phyloP scores from a whole-genome alignment of 92 coral and sea anemone species.

The Zoanthus solanderi region DNA sequence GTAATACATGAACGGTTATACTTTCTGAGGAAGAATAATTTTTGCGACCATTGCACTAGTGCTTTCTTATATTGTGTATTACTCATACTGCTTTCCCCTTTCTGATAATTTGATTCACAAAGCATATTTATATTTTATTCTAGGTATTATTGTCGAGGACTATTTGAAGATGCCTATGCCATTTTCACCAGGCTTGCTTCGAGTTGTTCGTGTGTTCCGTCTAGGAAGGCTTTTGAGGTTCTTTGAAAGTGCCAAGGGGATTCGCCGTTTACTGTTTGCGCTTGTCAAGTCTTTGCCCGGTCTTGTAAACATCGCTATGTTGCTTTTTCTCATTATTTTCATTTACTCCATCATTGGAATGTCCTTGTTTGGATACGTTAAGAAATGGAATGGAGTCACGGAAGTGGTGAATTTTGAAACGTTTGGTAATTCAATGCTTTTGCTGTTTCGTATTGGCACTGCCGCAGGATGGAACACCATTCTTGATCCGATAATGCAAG shows the following conservation, averaged over 20 bases:
- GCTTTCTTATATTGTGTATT: no score
- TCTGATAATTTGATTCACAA: background rate
- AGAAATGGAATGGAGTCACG: conserved; percentile 87
- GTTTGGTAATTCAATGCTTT: conserved; percentile 85
- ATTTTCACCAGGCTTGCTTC: conserved; percentile 96
- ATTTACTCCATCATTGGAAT: conserved; percentile 98
- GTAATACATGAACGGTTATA: no score
- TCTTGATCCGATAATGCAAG: conserved; percentile 93
- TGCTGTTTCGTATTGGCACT: conserved; percentile 95
- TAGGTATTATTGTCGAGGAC: conserved; percentile 87
- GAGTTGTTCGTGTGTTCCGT: conserved; percentile 97
- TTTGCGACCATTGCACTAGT: no score
- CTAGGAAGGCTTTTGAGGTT: conserved; percentile 92
- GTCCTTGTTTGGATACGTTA: conserved; percentile 98
- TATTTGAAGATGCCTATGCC: conserved; percentile 82
- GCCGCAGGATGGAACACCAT: conserved; percentile 99
- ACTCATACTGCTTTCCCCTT: background rate
- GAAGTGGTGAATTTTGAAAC: conserved; percentile 98
- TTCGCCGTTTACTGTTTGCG: conserved; percentile 92
- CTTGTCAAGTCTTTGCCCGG: conserved; percentile 96
- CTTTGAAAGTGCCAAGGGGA: conserved; percentile 98
- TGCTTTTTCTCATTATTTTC: conserved; percentile 90
- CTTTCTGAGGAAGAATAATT: no score
- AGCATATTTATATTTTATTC: background rate
- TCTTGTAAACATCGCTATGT: conserved; percentile 91